Conservation (phyloP, 2,888 invertebrate species). For the Catocala fraxini region DNA sequence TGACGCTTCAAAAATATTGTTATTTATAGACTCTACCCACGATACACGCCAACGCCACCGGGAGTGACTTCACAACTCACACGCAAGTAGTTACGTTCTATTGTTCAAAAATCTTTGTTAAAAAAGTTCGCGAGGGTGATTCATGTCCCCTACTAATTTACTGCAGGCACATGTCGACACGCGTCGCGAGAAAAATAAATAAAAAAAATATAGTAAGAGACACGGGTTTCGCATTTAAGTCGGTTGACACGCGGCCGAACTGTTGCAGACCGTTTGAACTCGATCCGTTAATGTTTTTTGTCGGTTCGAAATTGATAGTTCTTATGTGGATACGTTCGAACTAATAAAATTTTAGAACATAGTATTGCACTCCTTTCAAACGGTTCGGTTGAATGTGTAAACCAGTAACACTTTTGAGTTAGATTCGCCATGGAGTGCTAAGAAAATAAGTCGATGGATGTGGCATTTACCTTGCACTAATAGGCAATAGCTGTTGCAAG, state of each 20-base stretch:
- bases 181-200: conserved; percentile 78
- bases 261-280: conserved; percentile 66
- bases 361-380: conserved; percentile 64
- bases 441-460: too few relatives aligned
- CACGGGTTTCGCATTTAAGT: conserved; percentile 81
- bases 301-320: conserved; percentile 72
- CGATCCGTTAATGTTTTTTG: conserved; percentile 64
- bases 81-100: conserved; percentile 82
- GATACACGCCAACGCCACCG: conserved; percentile 63
- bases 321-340: conserved; percentile 56
- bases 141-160: conserved; percentile 85
- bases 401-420: conserved; percentile 52
- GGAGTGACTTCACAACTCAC: conserved; percentile 82
- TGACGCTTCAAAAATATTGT: conserved; percentile 35
- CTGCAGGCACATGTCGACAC: conserved; percentile 85
- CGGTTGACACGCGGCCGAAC: conserved; percentile 64
- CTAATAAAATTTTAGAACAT: conserved; percentile 66
- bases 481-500: too few relatives aligned
- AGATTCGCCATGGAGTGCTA: conserved; percentile 12
- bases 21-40: conserved; percentile 27
- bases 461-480: too few relatives aligned
- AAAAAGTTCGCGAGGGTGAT: conserved; percentile 82
- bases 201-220: conserved; percentile 75
- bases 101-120: conserved; percentile 83
- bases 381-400: conserved; percentile 67